A percentile compares a stretch with the other conserved stretches of the same genome.
phyloP scores from a whole-genome alignment of 2,888 invertebrate species.

The Aquatica leii region DNA sequence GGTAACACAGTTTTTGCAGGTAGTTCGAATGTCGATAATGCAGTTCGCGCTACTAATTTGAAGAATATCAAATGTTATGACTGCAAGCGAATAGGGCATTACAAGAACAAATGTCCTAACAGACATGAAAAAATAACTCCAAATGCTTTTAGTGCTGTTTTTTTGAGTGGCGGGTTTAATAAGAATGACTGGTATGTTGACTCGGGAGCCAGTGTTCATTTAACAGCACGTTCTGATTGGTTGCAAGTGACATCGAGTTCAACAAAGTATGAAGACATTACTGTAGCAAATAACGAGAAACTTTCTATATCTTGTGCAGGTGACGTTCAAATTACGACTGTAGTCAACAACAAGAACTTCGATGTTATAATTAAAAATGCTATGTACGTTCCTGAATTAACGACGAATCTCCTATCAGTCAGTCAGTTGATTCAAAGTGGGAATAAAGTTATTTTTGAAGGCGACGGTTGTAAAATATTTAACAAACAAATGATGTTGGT shows the following conservation, averaged over 20 bases:
- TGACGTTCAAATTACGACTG: constrained; percentile 22
- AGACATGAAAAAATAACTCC: constrained; percentile 11
- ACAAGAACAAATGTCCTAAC: constrained; percentile 24
- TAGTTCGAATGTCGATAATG: too few species aligned
- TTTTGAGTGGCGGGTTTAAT: constrained; percentile 39
- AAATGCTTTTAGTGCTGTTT: constrained; percentile 45
- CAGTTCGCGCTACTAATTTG: not conserved
- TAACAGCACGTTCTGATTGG: constrained; percentile 37
- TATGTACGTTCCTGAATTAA: constrained; percentile 22
- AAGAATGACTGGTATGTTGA: constrained; percentile 48
- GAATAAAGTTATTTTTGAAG: constrained; percentile 26
- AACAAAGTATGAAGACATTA: constrained; percentile 16
- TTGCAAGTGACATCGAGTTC: constrained; percentile 12
- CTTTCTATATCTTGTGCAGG: constrained; percentile 14
- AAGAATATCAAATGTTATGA: constrained; percentile 27
- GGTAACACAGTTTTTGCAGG: too few species aligned
- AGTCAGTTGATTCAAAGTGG: constrained; percentile 28
- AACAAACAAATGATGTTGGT: constrained; percentile 20
- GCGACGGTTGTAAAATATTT: constrained; percentile 26
- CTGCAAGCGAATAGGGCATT: constrained; percentile 37
- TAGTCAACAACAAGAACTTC: constrained; percentile 14
- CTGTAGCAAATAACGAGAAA: constrained; percentile 24
- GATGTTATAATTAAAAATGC: constrained; percentile 22
- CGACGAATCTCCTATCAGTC: constrained; percentile 34
- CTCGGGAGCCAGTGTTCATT: constrained; percentile 46